These are phyloP conservation scores for Ascidia mentula DNA, from an alignment of 23 tunicate genomes.

Conservation along the genomic window DNA sequence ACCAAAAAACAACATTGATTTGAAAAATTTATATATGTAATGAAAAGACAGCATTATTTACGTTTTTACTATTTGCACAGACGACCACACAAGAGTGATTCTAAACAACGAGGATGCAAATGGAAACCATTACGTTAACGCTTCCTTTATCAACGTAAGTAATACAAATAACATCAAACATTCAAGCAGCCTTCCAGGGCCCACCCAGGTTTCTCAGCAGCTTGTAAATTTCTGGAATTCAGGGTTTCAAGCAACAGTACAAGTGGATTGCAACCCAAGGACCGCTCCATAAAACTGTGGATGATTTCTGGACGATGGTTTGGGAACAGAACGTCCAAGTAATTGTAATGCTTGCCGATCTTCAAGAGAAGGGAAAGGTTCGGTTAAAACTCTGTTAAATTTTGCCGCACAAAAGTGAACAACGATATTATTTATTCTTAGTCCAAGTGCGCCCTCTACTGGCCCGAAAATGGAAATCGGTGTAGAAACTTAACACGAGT, in stretches of 20 bases:
- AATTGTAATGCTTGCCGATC: not conserved
- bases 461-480: slow-evolving; percentile 7
- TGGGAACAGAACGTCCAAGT: not conserved
- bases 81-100: not conserved
- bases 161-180: not conserved
- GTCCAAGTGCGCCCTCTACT: not conserved
- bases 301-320: not conserved
- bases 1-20: too few relatives aligned
- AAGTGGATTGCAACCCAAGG: slow-evolving; percentile 3
- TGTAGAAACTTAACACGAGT: not conserved
- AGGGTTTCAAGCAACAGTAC: not conserved
- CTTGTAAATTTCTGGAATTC: not conserved
- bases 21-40: too few relatives aligned
- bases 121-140: not conserved
- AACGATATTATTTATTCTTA: too few relatives aligned
- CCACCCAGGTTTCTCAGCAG: not conserved
- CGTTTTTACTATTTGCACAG: not conserved
- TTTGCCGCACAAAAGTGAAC: not conserved
- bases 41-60: too few relatives aligned
- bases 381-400: not conserved
- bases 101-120: not conserved
- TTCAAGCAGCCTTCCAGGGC: not conserved
- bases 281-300: not conserved
- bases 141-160: not conserved
- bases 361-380: not conserved